Percentiles rank a stretch among this genome's conserved stretches.
These are phyloP conservation scores for Lordiphosa andalusiaca DNA, from an alignment of 2,888 invertebrate genomes.

Conservation along the genomic window DNA sequence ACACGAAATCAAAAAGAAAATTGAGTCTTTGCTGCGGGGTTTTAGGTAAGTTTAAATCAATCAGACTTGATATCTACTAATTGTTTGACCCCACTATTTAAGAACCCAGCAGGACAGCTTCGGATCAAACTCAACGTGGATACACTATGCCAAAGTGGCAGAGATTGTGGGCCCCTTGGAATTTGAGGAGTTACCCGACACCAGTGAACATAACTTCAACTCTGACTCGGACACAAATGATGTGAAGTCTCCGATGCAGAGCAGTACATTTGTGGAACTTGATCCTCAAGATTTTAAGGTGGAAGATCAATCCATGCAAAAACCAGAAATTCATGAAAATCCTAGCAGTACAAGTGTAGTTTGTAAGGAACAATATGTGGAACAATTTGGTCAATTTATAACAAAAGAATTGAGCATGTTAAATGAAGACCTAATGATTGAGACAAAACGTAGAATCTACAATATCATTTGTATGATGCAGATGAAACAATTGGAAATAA, in stretches of 20 bases:
- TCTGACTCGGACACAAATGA: slow-evolving; percentile 12
- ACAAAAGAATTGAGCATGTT: slow-evolving; percentile 40
- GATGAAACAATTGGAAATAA: slow-evolving; percentile 32
- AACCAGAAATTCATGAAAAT: background rate
- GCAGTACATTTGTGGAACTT: no score
- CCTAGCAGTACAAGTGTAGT: background rate
- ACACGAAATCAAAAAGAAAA: slow-evolving; percentile 31
- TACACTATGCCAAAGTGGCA: slow-evolving; percentile 25
- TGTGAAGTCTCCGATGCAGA: no score
- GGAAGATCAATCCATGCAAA: background rate
- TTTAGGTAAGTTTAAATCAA: slow-evolving; percentile 29
- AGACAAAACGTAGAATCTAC: slow-evolving; percentile 45
- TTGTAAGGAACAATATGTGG: slow-evolving; percentile 8
- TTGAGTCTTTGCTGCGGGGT: slow-evolving; percentile 29
- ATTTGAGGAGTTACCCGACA: slow-evolving; percentile 4
- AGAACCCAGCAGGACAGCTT: slow-evolving; percentile 14
- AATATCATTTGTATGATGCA: slow-evolving; percentile 43
- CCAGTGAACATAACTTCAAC: background rate
- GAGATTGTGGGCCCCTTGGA: slow-evolving; percentile 15
- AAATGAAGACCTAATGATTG: slow-evolving; percentile 35
- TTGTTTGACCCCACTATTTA: background rate
- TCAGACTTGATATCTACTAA: no score
- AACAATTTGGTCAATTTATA: slow-evolving; percentile 44
- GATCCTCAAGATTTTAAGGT: slow-evolving; percentile 3
- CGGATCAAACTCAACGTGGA: slow-evolving; percentile 23